Evolutionary conservation across 2,888 invertebrate genomes (phyloP).

Genomic region (Caenorhabditis sp.): DNA sequence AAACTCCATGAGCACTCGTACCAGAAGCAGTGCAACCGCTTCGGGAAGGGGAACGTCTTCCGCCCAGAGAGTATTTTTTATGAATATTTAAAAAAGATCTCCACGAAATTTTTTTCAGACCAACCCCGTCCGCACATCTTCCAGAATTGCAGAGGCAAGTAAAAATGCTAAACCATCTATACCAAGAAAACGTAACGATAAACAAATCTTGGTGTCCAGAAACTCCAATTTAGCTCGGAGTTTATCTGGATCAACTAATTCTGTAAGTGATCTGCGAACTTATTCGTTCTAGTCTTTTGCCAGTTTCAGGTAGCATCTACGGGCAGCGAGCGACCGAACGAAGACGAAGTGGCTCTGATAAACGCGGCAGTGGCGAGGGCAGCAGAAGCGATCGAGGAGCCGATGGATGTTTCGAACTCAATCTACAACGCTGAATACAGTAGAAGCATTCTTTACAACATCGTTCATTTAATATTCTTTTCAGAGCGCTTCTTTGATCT

Average conservation of each 20-base stretch:
- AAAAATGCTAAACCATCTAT: conserved; percentile 42
- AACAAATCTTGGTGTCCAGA: conserved; percentile 64
- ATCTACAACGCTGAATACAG: conserved; percentile 32
- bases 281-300: neutral
- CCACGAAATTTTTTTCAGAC: conserved; percentile 17
- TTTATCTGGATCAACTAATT: conserved; percentile 67
- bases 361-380: conserved; percentile 8
- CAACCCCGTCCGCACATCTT: conserved; percentile 42
- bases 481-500: conserved; percentile 31
- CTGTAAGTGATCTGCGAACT: conserved; percentile 32
- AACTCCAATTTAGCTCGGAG: conserved; percentile 67
- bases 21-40: conserved; percentile 15
- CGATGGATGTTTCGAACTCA: neutral
- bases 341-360: conserved; percentile 25
- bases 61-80: conserved; percentile 22
- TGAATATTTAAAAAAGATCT: neutral
- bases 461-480: neutral
- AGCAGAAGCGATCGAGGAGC: conserved; percentile 18
- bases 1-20: conserved; percentile 14
- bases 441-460: neutral
- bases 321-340: conserved; percentile 33
- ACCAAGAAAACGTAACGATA: conserved; percentile 56
- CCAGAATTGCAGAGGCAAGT: conserved; percentile 45
- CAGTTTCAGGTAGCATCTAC: conserved; percentile 49
- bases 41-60: conserved; percentile 14